phyloP scores from a whole-genome alignment of 1,140 invertebrate species.

The Dendroctonus valens region DNA sequence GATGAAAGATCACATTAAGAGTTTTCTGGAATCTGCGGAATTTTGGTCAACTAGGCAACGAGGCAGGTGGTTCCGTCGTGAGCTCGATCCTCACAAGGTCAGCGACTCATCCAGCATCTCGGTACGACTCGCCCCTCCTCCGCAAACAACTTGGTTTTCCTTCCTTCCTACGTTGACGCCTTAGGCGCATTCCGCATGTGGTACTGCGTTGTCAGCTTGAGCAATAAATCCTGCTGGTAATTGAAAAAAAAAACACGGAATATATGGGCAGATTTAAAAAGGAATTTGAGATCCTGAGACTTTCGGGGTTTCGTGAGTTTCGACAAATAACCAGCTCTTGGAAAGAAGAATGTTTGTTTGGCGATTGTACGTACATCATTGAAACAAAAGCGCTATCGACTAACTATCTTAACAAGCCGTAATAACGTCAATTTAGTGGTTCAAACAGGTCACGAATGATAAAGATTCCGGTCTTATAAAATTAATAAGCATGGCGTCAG shows the following conservation, averaged over 20 bases:
- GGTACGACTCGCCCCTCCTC: conserved; percentile 40
- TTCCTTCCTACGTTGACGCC: conserved; percentile 35
- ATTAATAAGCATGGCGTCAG: conserved; percentile 27
- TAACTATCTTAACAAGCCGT: conserved; percentile 10
- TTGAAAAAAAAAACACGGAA: no score
- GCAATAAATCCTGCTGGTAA: neutral
- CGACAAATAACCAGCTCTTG: neutral
- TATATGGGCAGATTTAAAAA: neutral
- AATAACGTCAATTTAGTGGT: conserved; percentile 24
- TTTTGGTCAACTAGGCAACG: conserved; percentile 11
- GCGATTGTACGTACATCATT: neutral
- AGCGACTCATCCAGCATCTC: conserved; percentile 48
- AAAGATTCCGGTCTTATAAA: conserved; percentile 25
- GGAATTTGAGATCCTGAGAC: neutral
- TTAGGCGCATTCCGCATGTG: conserved; percentile 27
- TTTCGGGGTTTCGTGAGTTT: neutral
- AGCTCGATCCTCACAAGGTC: conserved; percentile 46
- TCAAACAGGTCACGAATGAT: conserved; percentile 20
- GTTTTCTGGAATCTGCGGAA: no score
- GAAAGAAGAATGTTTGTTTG: neutral
- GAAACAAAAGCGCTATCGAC: no score
- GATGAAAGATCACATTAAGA: no score
- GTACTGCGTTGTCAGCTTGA: conserved; percentile 17
- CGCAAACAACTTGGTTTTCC: conserved; percentile 38
- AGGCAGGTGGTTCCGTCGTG: conserved; percentile 25